Evolutionary conservation across 2,113 vertebrate species (phyloP).

Genomic region (Bubalus kerabau): DNA sequence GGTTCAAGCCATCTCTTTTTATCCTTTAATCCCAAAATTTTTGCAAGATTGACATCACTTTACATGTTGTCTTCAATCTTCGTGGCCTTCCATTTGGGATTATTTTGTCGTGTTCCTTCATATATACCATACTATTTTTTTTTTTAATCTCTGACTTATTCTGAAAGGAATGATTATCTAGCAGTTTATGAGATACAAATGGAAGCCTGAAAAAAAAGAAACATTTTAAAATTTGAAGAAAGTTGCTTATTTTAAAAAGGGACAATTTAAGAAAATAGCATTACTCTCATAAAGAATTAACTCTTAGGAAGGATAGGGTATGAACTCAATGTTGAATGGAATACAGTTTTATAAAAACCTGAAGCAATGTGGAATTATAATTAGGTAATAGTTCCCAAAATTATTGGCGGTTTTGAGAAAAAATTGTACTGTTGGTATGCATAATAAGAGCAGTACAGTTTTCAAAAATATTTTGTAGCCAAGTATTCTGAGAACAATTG

Average conservation of each 20-base stretch:
- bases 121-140: not conserved
- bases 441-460: not conserved
- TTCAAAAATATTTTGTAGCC: not conserved
- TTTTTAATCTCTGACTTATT: not conserved
- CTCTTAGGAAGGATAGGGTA: not conserved
- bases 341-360: not conserved
- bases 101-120: conserved; percentile 13
- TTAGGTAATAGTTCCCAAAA: not conserved
- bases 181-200: conserved; percentile 13
- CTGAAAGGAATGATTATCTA: conserved; percentile 51
- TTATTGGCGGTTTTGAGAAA: not conserved
- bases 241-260: not conserved
- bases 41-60: not conserved
- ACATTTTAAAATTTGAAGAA: not conserved
- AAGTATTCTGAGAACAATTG: not conserved
- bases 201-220: not conserved
- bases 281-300: not conserved
- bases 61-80: not conserved
- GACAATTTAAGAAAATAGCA: not conserved
- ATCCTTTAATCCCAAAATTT: not conserved
- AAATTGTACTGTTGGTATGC: not conserved
- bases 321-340: not conserved
- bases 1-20: not conserved
- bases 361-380: not conserved
- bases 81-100: not conserved